A percentile compares a stretch with the other conserved stretches of the same genome.
Evolutionary conservation across 2,888 invertebrate species (phyloP).

Genomic region (Oxyscelio sp.): DNA sequence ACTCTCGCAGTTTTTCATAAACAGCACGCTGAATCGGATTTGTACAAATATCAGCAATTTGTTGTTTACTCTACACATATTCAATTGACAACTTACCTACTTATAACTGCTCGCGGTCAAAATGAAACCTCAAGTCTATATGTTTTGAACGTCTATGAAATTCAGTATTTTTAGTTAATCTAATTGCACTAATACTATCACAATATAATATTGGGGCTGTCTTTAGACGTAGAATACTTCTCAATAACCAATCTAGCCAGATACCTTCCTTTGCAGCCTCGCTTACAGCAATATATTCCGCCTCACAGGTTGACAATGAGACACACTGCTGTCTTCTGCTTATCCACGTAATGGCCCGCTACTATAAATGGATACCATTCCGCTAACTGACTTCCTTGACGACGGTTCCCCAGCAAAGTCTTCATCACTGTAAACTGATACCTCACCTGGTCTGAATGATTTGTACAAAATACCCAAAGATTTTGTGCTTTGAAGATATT

Average conservation of each 20-base stretch:
- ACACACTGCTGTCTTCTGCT: conserved; percentile 60
- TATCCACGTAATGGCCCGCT: conserved; percentile 64
- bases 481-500: conserved; percentile 63
- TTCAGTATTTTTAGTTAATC: conserved; percentile 49
- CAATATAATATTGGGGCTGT: conserved; percentile 23
- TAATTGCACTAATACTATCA: conserved; percentile 54
- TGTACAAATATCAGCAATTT: conserved; percentile 47
- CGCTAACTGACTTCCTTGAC: conserved; percentile 64
- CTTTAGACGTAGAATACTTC: conserved; percentile 12
- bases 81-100: conserved; percentile 27
- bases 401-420: conserved; percentile 62
- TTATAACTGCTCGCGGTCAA: conserved; percentile 42
- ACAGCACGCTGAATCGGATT: conserved; percentile 38
- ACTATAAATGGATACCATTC: conserved; percentile 52
- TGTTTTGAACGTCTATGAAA: conserved; percentile 48
- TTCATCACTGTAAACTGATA: conserved; percentile 54
- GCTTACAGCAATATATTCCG: conserved; percentile 45
- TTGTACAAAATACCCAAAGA: conserved; percentile 65
- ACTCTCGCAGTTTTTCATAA: too few relatives aligned
- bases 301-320: conserved; percentile 33
- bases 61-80: conserved; percentile 32
- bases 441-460: conserved; percentile 67
- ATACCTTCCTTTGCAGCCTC: conserved; percentile 48
- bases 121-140: conserved; percentile 53
- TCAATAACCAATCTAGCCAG: conserved; percentile 39